Evolutionary conservation across 2,113 vertebrate genomes (phyloP).

Genomic region (Loxodonta africana): DNA sequence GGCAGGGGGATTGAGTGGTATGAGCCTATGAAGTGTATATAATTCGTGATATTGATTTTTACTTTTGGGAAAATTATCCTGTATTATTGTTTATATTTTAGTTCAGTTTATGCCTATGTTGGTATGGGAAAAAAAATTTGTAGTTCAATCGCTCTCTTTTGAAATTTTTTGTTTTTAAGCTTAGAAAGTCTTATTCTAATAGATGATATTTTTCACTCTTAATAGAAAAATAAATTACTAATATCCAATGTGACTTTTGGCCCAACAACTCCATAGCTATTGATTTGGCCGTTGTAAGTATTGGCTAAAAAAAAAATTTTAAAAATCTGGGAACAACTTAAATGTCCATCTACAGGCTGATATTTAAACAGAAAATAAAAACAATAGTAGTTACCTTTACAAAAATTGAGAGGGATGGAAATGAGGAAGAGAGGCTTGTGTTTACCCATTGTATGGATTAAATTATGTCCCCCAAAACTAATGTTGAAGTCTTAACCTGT

Average conservation of each 20-base stretch:
- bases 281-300: not conserved
- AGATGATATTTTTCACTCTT: not conserved
- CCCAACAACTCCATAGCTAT: not conserved
- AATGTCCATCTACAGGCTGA: not conserved
- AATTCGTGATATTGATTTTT: not conserved
- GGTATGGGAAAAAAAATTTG: not conserved
- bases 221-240: not conserved
- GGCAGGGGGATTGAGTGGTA: not conserved
- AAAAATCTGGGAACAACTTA: not conserved
- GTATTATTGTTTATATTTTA: not conserved
- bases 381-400: not conserved
- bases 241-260: not conserved
- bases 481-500: too few relatives aligned
- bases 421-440: not conserved
- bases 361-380: not conserved
- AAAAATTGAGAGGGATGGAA: not conserved
- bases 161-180: not conserved
- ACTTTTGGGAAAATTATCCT: not conserved
- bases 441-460: not conserved
- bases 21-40: not conserved
- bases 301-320: not conserved
- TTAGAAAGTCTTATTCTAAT: not conserved
- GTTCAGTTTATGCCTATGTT: not conserved
- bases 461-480: too few relatives aligned
- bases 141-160: not conserved